Conservation (phyloP, 2,888 invertebrate species). For the Philereme vetulata region DNA sequence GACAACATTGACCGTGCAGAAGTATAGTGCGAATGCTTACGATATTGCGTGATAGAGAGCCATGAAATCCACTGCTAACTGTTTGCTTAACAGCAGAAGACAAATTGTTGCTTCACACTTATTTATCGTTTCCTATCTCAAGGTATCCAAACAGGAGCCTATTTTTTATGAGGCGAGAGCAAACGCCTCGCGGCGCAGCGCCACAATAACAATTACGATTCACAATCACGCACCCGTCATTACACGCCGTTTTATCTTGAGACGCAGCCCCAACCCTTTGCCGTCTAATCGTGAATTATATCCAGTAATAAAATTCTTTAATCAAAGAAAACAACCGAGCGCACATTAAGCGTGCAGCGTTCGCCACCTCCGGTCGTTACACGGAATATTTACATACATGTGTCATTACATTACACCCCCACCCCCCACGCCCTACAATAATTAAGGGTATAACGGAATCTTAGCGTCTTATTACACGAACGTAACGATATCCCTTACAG, state of each 20-base stretch:
- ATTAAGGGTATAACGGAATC: conserved; percentile 84
- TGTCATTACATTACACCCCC: conserved; percentile 71
- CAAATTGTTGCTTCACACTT: conserved; percentile 5
- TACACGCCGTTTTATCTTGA: conserved; percentile 77
- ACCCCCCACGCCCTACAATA: conserved; percentile 63
- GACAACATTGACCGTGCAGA: too few species aligned
- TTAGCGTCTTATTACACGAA: conserved; percentile 83
- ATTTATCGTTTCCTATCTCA: conserved; percentile 5
- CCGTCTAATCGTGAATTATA: conserved; percentile 83
- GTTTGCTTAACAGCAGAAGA: not conserved
- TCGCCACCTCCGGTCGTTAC: conserved; percentile 80
- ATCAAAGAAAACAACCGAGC: conserved; percentile 83
- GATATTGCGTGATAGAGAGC: too few species aligned
- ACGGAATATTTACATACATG: conserved; percentile 82
- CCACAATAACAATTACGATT: conserved; percentile 77
- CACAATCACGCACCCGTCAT: conserved; percentile 80
- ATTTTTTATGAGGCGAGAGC: conserved; percentile 47
- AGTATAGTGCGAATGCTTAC: too few species aligned
- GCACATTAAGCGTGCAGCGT: conserved; percentile 78
- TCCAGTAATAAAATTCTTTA: conserved; percentile 83
- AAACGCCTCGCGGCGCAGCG: conserved; percentile 25
- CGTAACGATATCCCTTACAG: conserved; percentile 82
- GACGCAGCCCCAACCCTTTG: conserved; percentile 73
- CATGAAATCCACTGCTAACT: not conserved
- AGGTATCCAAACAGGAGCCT: conserved; percentile 22